phyloP scores from a whole-genome alignment of 2,113 vertebrate genomes.

The Labeo rohita region DNA sequence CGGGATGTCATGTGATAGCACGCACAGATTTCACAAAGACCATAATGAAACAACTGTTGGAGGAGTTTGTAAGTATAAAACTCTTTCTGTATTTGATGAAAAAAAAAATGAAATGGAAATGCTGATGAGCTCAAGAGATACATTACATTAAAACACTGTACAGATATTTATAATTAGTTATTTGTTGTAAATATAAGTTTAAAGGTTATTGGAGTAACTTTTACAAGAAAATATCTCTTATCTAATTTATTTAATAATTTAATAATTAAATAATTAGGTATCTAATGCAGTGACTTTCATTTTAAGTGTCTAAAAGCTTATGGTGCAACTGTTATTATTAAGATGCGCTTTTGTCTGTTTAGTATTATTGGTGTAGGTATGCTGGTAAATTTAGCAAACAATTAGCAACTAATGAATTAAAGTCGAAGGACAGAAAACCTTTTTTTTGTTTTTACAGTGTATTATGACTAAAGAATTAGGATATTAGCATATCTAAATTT shows the following conservation, averaged over 20 bases:
- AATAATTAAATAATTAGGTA: too few relatives aligned
- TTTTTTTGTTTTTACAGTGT: not conserved
- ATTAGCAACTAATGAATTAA: too few relatives aligned
- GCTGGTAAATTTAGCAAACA: not conserved
- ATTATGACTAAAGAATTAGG: not conserved
- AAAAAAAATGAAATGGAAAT: not conserved
- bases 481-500: not conserved
- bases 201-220: not conserved
- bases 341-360: not conserved
- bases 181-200: not conserved
- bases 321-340: not conserved
- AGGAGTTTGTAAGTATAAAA: conserved; percentile 58
- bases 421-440: not conserved
- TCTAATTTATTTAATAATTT: too few relatives aligned
- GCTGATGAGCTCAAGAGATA: not conserved
- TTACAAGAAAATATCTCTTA: too few relatives aligned
- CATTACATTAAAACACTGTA: not conserved
- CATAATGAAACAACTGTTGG: rapidly evolving
- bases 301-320: not conserved
- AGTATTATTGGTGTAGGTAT: not conserved
- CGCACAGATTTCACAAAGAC: rapidly evolving
- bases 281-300: not conserved
- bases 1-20: rapidly evolving
- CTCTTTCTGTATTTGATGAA: not conserved
- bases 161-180: not conserved